Percentiles rank a stretch among this genome's conserved stretches.
These are phyloP conservation scores for Andrena trimmerana DNA, from an alignment of 2,888 invertebrate genomes.

Conservation along the genomic window DNA sequence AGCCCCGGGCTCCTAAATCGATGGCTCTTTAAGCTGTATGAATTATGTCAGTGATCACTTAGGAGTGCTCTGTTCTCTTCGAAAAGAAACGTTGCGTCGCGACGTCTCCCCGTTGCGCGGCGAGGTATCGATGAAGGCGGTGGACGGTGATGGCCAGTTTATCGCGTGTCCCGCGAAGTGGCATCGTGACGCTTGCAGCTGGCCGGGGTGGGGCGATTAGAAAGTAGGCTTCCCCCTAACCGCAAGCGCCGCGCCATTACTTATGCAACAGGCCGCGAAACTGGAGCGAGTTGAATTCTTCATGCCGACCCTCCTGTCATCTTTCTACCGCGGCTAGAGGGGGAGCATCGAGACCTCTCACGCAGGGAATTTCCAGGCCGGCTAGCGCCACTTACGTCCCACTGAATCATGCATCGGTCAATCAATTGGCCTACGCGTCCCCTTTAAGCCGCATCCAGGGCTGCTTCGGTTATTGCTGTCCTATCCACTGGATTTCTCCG, in stretches of 20 bases:
- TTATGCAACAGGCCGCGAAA: slow-evolving; percentile 76
- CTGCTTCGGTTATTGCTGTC: slow-evolving; percentile 35
- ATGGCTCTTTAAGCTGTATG: background rate
- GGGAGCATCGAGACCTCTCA: slow-evolving; percentile 37
- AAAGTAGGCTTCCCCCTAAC: slow-evolving; percentile 72
- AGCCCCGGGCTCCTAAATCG: background rate
- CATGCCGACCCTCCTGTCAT: slow-evolving; percentile 66
- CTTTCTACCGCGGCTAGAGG: slow-evolving; percentile 43
- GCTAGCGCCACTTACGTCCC: slow-evolving; percentile 67
- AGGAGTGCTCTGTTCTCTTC: background rate
- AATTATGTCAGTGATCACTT: no score
- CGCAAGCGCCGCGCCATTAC: slow-evolving; percentile 77
- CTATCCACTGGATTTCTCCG: slow-evolving; percentile 16
- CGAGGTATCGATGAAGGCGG: slow-evolving; percentile 76
- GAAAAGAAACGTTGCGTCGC: no score
- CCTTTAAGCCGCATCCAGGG: slow-evolving; percentile 9
- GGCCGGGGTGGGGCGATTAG: slow-evolving; percentile 35
- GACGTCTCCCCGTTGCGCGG: background rate
- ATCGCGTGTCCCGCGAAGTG: slow-evolving; percentile 38
- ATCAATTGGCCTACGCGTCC: slow-evolving; percentile 66
- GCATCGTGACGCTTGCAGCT: slow-evolving; percentile 27
- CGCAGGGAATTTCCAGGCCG: slow-evolving; percentile 42
- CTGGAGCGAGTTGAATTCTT: slow-evolving; percentile 78
- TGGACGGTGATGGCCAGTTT: slow-evolving; percentile 74
- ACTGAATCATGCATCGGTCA: slow-evolving; percentile 75